Conservation (phyloP, 2,797 vertebrate genomes). For the Halcyon badia region DNA sequence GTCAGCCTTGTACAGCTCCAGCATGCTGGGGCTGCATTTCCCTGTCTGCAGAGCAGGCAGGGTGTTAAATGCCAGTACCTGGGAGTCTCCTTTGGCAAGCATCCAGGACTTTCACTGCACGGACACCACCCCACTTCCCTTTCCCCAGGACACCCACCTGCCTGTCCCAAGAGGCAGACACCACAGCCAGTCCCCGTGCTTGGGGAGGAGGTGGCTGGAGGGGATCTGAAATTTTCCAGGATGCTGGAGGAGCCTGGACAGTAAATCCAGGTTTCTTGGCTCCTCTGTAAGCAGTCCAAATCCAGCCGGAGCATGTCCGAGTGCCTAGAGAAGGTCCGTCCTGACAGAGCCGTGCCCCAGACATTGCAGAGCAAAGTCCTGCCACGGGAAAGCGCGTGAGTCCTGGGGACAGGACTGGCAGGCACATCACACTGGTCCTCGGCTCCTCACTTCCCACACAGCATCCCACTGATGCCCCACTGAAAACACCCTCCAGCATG, state of each 20-base stretch:
- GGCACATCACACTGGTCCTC: accelerated
- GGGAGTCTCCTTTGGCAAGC: not conserved
- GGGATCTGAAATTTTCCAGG: not conserved
- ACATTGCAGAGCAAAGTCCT: not conserved
- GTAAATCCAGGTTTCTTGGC: not conserved
- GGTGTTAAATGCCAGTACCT: not conserved
- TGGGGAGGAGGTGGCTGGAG: not conserved
- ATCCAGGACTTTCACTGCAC: not conserved
- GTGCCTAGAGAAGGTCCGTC: not conserved
- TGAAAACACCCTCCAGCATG: not conserved
- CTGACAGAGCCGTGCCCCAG: accelerated
- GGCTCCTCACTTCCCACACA: not conserved
- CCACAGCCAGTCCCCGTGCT: not conserved
- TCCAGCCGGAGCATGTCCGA: not conserved
- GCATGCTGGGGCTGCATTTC: not conserved
- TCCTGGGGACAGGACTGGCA: accelerated
- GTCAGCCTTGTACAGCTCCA: not conserved
- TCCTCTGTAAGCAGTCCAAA: not conserved
- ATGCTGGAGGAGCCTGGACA: not conserved
- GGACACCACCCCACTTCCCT: not conserved
- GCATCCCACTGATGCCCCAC: not conserved
- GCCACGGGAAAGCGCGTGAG: accelerated
- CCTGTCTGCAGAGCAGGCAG: not conserved
- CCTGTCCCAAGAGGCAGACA: not conserved
- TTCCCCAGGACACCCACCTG: not conserved